A percentile compares a stretch with the other conserved stretches of the same genome.
phyloP scores from a whole-genome alignment of 2,888 invertebrate genomes.

The Chymomyza caudatula region DNA sequence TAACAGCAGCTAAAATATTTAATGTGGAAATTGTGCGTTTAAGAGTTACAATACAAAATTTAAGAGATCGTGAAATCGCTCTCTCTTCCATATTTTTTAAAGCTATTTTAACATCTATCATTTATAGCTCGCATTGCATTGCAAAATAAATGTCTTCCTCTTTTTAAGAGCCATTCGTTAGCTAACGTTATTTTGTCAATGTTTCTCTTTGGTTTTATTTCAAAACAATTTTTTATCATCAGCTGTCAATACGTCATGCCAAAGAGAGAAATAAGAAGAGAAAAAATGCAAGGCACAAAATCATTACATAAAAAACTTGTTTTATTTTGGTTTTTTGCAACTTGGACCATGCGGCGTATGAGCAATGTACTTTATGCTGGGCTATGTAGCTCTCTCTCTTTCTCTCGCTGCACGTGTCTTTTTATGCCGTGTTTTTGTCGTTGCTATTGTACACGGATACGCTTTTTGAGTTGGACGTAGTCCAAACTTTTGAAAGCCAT shows the following conservation, averaged over 20 bases:
- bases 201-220: slow-evolving; percentile 33
- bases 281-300: slow-evolving; percentile 29
- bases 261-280: slow-evolving; percentile 20
- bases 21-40: slow-evolving; percentile 50
- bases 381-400: slow-evolving; percentile 42
- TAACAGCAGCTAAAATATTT: slow-evolving; percentile 13
- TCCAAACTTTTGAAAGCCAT: slow-evolving; percentile 49
- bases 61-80: not conserved
- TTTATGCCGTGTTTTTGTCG: not conserved
- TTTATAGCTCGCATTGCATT: not conserved
- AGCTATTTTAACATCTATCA: not conserved
- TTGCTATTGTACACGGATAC: slow-evolving; percentile 1
- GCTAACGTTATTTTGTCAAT: not conserved
- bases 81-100: not conserved
- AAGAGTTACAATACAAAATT: not conserved
- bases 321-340: not conserved
- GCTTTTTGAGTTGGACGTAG: slow-evolving; percentile 48
- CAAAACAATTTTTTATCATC: slow-evolving; percentile 68
- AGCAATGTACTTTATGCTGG: not conserved
- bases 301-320: slow-evolving; percentile 66
- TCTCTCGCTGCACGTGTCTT: not conserved
- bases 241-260: slow-evolving; percentile 67
- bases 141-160: not conserved
- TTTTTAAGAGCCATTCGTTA: not conserved
- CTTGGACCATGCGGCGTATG: not conserved